Conservation (phyloP, 1,140 invertebrate species). For the Campoletis sonorensis region DNA sequence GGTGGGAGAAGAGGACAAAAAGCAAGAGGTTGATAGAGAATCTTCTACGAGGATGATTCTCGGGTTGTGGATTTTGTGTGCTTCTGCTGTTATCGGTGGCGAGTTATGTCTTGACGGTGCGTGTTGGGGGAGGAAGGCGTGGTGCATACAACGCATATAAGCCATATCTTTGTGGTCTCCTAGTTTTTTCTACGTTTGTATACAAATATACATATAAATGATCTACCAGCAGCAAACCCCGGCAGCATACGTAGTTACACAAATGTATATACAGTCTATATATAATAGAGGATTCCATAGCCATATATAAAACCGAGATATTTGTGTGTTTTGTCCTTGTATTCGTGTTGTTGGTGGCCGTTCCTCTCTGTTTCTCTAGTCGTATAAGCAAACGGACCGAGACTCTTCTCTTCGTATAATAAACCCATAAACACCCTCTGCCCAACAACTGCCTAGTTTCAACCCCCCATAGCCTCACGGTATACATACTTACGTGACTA, state of each 20-base stretch:
- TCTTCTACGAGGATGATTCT: slow-evolving; percentile 17
- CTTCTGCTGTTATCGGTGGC: slow-evolving; percentile 29
- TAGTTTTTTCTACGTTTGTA: not conserved
- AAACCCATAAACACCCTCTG: slow-evolving; percentile 76
- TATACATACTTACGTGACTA: not conserved
- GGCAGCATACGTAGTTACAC: slow-evolving; percentile 26
- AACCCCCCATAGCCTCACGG: slow-evolving; percentile 30
- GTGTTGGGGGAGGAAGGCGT: slow-evolving; percentile 32
- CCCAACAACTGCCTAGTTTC: slow-evolving; percentile 50
- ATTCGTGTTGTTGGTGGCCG: slow-evolving; percentile 23
- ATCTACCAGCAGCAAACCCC: not conserved
- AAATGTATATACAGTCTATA: not conserved
- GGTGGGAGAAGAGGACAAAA: slow-evolving; percentile 14
- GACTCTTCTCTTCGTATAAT: slow-evolving; percentile 72
- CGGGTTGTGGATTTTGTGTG: slow-evolving; percentile 31
- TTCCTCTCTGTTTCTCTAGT: slow-evolving; percentile 1
- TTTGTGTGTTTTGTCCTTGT: not conserved
- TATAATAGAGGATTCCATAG: slow-evolving; percentile 1
- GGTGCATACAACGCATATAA: slow-evolving; percentile 34
- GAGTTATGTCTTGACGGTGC: slow-evolving; percentile 47
- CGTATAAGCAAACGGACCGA: slow-evolving; percentile 61
- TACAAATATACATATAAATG: not conserved
- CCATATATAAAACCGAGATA: slow-evolving; percentile 1
- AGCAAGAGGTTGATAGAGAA: slow-evolving; percentile 10
- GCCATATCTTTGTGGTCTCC: slow-evolving; percentile 24